Percentiles rank a stretch among this genome's conserved stretches.
Conservation (phyloP, 2,797 vertebrate genomes). For the Nannoperca australis region DNA sequence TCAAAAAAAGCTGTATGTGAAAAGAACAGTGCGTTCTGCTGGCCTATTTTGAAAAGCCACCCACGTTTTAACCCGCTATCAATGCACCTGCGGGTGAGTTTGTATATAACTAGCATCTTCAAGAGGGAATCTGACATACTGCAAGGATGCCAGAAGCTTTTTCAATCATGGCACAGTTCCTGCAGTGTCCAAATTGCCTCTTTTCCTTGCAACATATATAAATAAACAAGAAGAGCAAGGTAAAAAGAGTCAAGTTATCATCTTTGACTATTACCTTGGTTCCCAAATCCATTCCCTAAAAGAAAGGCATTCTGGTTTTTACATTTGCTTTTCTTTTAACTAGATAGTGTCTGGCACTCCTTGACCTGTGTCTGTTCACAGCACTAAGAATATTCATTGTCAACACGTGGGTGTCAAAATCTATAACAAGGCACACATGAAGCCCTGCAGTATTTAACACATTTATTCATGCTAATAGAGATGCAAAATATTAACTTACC, state of each 20-base stretch:
- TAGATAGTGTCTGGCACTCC: conserved; percentile 10
- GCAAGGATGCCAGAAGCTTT: conserved; percentile 31
- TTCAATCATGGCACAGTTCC: conserved; percentile 45
- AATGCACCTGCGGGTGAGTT: conserved; percentile 53
- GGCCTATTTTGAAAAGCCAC: conserved; percentile 73
- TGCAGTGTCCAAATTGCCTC: conserved; percentile 35
- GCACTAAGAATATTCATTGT: conserved; percentile 36
- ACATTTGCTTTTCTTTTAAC: conserved; percentile 12
- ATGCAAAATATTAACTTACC: conserved; percentile 75
- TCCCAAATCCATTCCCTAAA: conserved; percentile 10
- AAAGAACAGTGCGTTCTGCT: conserved; percentile 58
- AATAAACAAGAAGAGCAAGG: conserved; percentile 24
- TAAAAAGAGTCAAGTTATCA: neutral
- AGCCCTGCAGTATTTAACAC: conserved; percentile 40
- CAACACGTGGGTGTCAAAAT: conserved; percentile 53
- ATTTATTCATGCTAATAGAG: conserved; percentile 53
- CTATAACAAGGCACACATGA: conserved; percentile 56
- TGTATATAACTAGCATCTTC: conserved; percentile 42
- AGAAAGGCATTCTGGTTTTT: neutral
- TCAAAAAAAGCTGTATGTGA: conserved; percentile 30
- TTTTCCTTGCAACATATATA: conserved; percentile 17
- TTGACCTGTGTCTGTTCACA: conserved; percentile 40
- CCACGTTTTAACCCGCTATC: conserved; percentile 57
- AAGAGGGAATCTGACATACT: conserved; percentile 37
- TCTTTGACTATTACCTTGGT: neutral